phyloP scores from a whole-genome alignment of 2,797 vertebrate species.

The Hypotaenidia philippensis region DNA sequence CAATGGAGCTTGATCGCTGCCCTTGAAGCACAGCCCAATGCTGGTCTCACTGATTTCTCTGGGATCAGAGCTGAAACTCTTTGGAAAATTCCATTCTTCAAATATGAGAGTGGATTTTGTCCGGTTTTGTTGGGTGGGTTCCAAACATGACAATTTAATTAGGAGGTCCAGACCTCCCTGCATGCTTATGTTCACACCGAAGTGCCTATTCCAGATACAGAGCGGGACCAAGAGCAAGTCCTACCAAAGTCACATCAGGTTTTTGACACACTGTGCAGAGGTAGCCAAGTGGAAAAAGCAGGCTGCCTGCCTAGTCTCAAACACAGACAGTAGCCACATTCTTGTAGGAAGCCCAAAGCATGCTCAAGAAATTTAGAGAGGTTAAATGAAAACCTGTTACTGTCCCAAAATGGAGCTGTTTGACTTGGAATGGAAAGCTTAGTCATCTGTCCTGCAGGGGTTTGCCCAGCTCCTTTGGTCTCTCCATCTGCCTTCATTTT shows the following conservation, averaged over 20 bases:
- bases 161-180: background rate
- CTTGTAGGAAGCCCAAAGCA: conserved; percentile 8
- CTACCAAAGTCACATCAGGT: background rate
- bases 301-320: conserved; percentile 21
- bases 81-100: conserved; percentile 14
- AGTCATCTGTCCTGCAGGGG: conserved; percentile 18
- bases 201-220: background rate
- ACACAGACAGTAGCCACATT: conserved; percentile 38
- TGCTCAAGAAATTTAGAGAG: conserved; percentile 24
- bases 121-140: background rate
- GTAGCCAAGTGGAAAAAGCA: conserved; percentile 16
- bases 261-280: background rate
- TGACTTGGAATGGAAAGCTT: conserved; percentile 25
- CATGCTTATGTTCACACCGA: background rate
- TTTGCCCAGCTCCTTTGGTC: background rate
- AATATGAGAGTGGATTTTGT: background rate
- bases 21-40: background rate
- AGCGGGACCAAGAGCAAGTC: background rate
- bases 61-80: background rate
- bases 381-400: conserved; percentile 34
- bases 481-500: conserved; percentile 14
- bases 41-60: background rate
- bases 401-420: conserved; percentile 18
- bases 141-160: background rate
- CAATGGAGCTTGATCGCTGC: background rate